Percentiles rank a stretch among this genome's conserved stretches.
phyloP scores from a whole-genome alignment of 1,140 invertebrate species.

The Psix sp. region DNA sequence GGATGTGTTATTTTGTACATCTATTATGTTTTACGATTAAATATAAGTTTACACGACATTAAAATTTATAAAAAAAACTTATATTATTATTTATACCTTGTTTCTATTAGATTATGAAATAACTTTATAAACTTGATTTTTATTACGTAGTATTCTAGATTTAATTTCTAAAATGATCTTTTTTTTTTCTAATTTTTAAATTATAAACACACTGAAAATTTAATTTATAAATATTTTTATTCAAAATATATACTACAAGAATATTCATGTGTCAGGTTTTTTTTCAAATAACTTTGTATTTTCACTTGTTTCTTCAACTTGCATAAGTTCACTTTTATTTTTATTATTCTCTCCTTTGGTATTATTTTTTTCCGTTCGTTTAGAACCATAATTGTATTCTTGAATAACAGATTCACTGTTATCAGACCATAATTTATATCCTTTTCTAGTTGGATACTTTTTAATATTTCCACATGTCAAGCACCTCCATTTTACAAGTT shows the following conservation, averaged over 20 bases:
- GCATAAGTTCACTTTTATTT: constrained; percentile 7
- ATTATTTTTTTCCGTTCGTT: constrained; percentile 24
- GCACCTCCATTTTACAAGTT: constrained; percentile 69
- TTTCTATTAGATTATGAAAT: too few relatives aligned
- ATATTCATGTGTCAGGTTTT: too few relatives aligned
- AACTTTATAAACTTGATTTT: too few relatives aligned
- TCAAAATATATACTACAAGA: too few relatives aligned
- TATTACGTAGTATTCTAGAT: too few relatives aligned
- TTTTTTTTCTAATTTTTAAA: too few relatives aligned
- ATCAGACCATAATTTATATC: constrained; percentile 69
- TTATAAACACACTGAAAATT: too few relatives aligned
- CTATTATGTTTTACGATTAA: too few relatives aligned
- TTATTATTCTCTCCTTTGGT: constrained; percentile 6
- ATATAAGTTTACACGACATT: constrained; percentile 11
- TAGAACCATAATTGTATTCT: constrained; percentile 64
- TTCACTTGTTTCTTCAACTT: not conserved
- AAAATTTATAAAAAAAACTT: constrained; percentile 12
- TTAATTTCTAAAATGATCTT: too few relatives aligned
- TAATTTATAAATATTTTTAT: too few relatives aligned
- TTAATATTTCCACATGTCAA: constrained; percentile 62
- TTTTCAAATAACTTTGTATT: too few relatives aligned
- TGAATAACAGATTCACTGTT: constrained; percentile 64
- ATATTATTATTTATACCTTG: too few relatives aligned
- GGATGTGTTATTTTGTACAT: constrained; percentile 1
- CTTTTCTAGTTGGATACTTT: constrained; percentile 65